Evolutionary conservation across 2,113 vertebrate species (phyloP), one percentile per base, ranked within the genome.

Genomic region (Echinops telfairi): DNA sequence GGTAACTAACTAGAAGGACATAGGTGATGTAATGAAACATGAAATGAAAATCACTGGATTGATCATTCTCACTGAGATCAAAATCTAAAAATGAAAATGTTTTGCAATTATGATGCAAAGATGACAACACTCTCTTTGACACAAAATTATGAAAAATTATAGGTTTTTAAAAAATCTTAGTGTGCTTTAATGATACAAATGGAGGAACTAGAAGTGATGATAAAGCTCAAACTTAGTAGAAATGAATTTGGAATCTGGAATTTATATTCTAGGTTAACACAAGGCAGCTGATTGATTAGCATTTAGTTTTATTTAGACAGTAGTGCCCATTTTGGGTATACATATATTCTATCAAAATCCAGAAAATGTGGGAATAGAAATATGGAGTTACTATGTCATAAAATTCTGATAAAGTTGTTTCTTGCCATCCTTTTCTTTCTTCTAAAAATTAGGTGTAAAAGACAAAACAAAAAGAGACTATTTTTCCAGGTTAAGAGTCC

Each of bases 51-150:
- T 43, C 95, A 88, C 0, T 79, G 73, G 47, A 78, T 25, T 90
- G 60, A 81, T 89, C 27, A 87, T 91, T 86, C 66, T 92, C 91
- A 89, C 73, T 60, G 70, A 92, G 47, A 62, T 87, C 95, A 76
- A 88, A 90, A 95, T 73, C 83, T 93, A 83, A 93, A 95, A 95
- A 79, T 86, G 53, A 90, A 95, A 94, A 87, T 78, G 43, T 93
- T 93, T 86, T 92, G 5, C 47, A 95, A 71, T 89, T 91, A 70
- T n/a, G 47, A 38, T 91, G 22, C 66, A 93, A 92, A 93, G 62
- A 73, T 25, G 20, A 66, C 22, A 93, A 94, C n/a, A 0, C 25
- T 17, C 29, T 0, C 25, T 16, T 73, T 36, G 81, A 92, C 22
- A 91, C 38, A 90, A 95, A 96, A 90, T 81, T 66, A 23, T 87